Conservation (phyloP, 2,888 invertebrate species). For the Polyploca ridens region DNA sequence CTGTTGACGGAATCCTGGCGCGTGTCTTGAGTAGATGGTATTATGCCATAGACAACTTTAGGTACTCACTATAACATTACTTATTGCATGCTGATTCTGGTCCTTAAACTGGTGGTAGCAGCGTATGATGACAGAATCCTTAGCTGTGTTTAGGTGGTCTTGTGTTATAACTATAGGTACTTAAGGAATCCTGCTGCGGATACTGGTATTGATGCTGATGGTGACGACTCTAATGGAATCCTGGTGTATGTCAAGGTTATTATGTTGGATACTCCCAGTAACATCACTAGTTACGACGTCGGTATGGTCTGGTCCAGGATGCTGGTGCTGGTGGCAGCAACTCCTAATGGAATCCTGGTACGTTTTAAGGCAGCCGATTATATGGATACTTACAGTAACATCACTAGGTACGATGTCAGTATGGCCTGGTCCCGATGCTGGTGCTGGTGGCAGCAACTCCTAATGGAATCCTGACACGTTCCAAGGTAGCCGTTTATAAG, state of each 20-base stretch:
- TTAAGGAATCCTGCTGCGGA: too few species aligned
- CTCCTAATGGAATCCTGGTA: conserved; percentile 70
- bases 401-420: conserved; percentile 53
- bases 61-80: too few species aligned
- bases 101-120: conserved; percentile 49
- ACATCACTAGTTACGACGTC: conserved; percentile 46
- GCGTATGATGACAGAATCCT: conserved; percentile 68
- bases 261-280: conserved; percentile 67
- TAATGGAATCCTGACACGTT: conserved; percentile 67
- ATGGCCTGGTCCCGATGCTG: conserved; percentile 58
- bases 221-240: conserved; percentile 68
- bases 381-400: conserved; percentile 57
- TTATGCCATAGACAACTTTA: too few species aligned
- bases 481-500: conserved; percentile 56
- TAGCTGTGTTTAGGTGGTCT: conserved; percentile 65
- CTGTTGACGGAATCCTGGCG: too few species aligned
- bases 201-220: conserved; percentile 59
- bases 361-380: conserved; percentile 67
- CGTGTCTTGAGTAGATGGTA: too few species aligned
- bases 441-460: conserved; percentile 71
- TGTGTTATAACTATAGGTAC: conserved; percentile 3
- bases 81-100: too few species aligned
- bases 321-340: conserved; percentile 67
- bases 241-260: conserved; percentile 69
- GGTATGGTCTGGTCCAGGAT: conserved; percentile 61